Conservation (phyloP, 2,888 invertebrate species). For the Desoria tigrina region DNA sequence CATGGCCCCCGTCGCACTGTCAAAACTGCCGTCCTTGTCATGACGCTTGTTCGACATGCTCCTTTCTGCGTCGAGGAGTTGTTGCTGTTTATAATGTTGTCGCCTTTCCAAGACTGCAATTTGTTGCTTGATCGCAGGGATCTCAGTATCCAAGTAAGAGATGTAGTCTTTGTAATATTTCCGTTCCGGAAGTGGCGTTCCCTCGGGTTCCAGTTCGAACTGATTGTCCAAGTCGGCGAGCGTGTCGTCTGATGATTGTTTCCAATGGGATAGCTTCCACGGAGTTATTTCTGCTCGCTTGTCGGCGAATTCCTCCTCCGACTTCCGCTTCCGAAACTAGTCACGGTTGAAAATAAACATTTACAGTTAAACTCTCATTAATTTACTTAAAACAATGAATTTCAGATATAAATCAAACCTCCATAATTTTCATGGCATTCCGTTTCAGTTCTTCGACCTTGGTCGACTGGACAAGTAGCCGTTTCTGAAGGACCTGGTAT, state of each 20-base stretch:
- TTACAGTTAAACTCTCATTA: constrained; percentile 15
- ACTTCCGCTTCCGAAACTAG: constrained; percentile 7
- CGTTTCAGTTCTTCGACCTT: constrained; percentile 45
- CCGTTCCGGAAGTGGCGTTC: constrained; percentile 12
- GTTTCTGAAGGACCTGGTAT: constrained; percentile 46
- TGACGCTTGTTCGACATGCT: neutral
- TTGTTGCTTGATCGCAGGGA: constrained; percentile 40
- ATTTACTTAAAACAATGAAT: too few relatives aligned
- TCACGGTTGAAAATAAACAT: neutral
- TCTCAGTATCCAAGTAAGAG: constrained; percentile 40
- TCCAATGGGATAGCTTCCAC: constrained; percentile 43
- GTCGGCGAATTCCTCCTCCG: constrained; percentile 8
- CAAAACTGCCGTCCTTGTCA: constrained; percentile 2
- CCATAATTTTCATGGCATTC: constrained; percentile 36
- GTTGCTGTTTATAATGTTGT: constrained; percentile 10
- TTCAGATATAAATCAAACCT: constrained; percentile 30
- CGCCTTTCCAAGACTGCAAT: constrained; percentile 39
- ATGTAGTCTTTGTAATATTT: constrained; percentile 47
- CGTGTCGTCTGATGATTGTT: constrained; percentile 23
- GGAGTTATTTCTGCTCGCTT: constrained; percentile 22
- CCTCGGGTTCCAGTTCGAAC: neutral
- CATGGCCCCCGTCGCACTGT: neutral
- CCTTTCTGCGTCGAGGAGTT: constrained; percentile 4
- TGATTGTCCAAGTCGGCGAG: constrained; percentile 23
- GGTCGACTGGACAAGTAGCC: constrained; percentile 39